A percentile compares a stretch with the other conserved stretches of the same genome.
Evolutionary conservation across 2,113 vertebrate species (phyloP).

Genomic region (Hemiscyllium ocellatum): DNA sequence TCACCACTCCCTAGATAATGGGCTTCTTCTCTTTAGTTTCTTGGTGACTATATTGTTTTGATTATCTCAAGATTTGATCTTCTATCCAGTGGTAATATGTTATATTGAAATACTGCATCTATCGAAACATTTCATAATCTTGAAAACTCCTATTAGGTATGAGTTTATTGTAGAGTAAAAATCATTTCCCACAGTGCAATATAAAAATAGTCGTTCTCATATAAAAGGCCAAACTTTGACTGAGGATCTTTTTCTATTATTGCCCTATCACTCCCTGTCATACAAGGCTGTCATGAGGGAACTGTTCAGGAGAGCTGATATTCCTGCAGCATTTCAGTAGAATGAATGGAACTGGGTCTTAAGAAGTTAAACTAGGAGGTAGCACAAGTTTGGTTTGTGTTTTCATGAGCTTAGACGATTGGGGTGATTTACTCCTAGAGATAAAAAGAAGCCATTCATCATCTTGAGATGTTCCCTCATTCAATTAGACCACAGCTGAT

Average conservation of each 20-base stretch:
- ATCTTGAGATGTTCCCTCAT: not conserved
- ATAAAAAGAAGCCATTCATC: not conserved
- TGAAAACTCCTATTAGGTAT: too few relatives aligned
- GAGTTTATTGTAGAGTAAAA: not conserved
- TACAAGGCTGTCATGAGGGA: not conserved
- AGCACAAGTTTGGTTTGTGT: not conserved
- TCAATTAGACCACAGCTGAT: not conserved
- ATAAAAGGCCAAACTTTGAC: not conserved
- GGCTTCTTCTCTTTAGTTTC: not conserved
- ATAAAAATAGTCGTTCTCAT: not conserved
- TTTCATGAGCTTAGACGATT: not conserved
- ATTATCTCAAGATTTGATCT: not conserved
- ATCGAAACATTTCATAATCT: not conserved
- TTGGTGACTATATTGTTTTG: not conserved
- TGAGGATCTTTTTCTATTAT: not conserved
- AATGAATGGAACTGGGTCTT: not conserved
- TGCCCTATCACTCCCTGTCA: not conserved
- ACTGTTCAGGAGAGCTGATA: not conserved
- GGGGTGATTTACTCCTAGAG: not conserved
- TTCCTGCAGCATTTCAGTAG: not conserved
- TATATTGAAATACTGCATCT: not conserved
- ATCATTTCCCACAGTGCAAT: not conserved
- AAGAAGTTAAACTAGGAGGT: not conserved
- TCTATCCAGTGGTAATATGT: not conserved
- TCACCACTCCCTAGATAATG: not conserved